phyloP scores from a whole-genome alignment of 92 coral and sea anemone genomes.

The Porites lobata region DNA sequence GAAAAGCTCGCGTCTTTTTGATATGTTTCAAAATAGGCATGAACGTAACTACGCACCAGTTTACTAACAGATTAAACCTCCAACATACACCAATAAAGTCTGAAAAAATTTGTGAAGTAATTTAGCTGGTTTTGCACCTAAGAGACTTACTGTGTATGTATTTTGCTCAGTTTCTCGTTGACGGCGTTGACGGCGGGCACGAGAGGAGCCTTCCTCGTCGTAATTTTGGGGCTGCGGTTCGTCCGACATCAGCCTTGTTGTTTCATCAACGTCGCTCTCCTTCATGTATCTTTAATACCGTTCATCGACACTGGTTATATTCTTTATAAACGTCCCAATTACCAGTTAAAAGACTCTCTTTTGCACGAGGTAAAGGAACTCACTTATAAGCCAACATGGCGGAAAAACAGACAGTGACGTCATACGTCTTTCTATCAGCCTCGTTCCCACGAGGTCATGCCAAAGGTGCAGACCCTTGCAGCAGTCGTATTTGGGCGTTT shows the following conservation, averaged over 20 bases:
- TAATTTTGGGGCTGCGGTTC: conserved; percentile 58
- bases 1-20: not conserved
- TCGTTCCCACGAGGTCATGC: not conserved
- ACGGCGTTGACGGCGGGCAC: conserved; percentile 53
- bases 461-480: no score
- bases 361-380: not conserved
- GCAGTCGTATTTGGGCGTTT: no score
- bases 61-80: not conserved
- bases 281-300: conserved; percentile 69
- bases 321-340: not conserved
- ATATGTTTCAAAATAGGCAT: not conserved
- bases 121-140: not conserved
- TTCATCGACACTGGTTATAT: conserved; percentile 35
- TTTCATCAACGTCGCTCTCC: conserved; percentile 77
- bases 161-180: conserved; percentile 12
- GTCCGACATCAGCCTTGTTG: conserved; percentile 91
- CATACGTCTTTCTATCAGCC: conserved; percentile 33
- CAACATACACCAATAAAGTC: not conserved
- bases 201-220: conserved; percentile 10
- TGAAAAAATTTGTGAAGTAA: not conserved
- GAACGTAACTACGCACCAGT: not conserved
- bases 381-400: conserved; percentile 67
- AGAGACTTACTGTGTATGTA: conserved; percentile 9
- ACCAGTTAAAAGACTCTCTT: not conserved
- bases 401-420: conserved; percentile 87